A percentile compares a stretch with the other conserved stretches of the same genome.
Evolutionary conservation across 92 coral and sea anemone species (phyloP).

Genomic region (Virgularia gustaviana): DNA sequence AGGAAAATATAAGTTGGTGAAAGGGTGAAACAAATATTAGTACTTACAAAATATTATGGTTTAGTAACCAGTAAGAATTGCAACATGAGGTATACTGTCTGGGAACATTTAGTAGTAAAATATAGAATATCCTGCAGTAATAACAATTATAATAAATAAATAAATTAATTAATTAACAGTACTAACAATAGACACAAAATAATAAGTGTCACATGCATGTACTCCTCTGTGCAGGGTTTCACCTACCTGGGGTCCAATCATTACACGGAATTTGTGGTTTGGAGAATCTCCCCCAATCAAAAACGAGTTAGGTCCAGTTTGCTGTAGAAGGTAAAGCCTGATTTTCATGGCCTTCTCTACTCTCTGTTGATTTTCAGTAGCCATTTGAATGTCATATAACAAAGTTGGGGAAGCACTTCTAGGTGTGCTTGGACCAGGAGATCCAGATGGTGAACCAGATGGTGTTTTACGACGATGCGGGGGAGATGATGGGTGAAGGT

Average conservation of each 20-base stretch:
- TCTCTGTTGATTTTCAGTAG: constrained; percentile 58
- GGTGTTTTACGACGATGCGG: constrained; percentile 57
- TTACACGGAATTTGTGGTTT: constrained; percentile 88
- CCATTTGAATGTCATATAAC: constrained; percentile 60
- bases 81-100: too few species aligned
- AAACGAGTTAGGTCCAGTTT: constrained; percentile 94
- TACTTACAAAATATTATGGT: too few species aligned
- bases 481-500: constrained; percentile 33
- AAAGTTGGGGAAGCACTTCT: constrained; percentile 82
- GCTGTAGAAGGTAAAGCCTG: constrained; percentile 86
- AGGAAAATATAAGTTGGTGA: not conserved
- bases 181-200: too few species aligned
- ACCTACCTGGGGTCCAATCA: constrained; percentile 93
- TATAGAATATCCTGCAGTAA: too few species aligned
- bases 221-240: not conserved
- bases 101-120: too few species aligned
- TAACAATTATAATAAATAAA: too few species aligned
- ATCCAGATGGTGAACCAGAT: constrained; percentile 71
- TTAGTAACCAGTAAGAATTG: too few species aligned
- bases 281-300: constrained; percentile 98
- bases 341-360: constrained; percentile 89
- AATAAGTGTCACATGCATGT: not conserved
- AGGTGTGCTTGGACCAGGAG: constrained; percentile 78
- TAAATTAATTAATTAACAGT: too few species aligned
- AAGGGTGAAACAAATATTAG: too few species aligned